A percentile compares a stretch with the other conserved stretches of the same genome.
Conservation (phyloP, 2,113 vertebrate genomes). For the Antigone vipio region DNA sequence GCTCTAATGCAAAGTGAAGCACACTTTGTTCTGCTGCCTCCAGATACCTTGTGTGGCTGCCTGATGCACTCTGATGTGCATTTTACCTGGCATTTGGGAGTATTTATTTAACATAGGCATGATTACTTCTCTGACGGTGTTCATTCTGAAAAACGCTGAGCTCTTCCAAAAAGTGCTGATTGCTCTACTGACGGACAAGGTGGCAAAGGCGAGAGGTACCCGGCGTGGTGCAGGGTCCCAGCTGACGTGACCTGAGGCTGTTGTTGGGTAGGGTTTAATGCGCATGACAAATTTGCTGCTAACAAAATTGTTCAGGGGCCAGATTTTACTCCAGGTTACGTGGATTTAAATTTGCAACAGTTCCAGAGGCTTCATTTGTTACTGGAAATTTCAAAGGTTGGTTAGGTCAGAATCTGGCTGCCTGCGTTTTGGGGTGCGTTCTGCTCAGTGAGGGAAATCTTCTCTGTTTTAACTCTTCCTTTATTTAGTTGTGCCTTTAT, state of each 20-base stretch:
- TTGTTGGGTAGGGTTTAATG: neutral
- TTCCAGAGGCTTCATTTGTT: neutral
- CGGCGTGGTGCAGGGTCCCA: neutral
- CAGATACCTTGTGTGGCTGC: conserved; percentile 54
- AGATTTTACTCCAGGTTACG: neutral
- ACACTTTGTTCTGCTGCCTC: conserved; percentile 64
- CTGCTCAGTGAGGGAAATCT: neutral
- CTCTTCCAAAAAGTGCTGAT: neutral
- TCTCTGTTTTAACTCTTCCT: neutral
- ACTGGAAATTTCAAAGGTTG: neutral
- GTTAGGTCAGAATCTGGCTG: neutral
- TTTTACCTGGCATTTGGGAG: conserved; percentile 69
- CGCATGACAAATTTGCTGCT: conserved; percentile 24
- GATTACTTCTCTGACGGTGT: neutral
- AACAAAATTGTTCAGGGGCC: conserved; percentile 17
- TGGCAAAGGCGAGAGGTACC: neutral
- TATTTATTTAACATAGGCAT: conserved; percentile 33
- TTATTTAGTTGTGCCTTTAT: neutral
- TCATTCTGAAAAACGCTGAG: conserved; percentile 29
- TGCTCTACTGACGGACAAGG: neutral
- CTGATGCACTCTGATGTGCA: conserved; percentile 59
- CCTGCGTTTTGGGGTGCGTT: neutral
- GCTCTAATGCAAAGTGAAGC: conserved; percentile 67
- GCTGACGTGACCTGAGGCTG: neutral
- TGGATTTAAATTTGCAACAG: neutral